Evolutionary conservation across 2,888 invertebrate genomes (phyloP), one percentile per base, ranked within the genome.

Genomic region (Lochmaea capreae): DNA sequence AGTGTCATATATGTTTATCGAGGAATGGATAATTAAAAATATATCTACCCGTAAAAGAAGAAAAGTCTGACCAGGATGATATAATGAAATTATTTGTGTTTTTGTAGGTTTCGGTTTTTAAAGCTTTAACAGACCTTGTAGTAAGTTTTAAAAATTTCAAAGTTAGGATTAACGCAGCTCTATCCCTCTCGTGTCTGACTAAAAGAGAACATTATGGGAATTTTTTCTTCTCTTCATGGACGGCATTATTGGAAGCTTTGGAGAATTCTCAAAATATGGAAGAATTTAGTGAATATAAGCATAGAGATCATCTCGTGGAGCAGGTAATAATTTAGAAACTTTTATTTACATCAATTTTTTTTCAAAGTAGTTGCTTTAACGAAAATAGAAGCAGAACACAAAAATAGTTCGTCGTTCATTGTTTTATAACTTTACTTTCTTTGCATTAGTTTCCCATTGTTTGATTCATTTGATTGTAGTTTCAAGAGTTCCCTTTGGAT

Each of bases 141-240:
- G 90, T 92, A 65, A 91, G 91, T 75, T 95, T 94, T 85, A 91
- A 92, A 72, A 97, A 97, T 85, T 94, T 96, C 79, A 97, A 97
- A 89, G 97, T 97, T 8, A 92, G 97, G 43, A 96, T 95, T 74
- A 96, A 94, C 86, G 96, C 96, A 3, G 93, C 95, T 0, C 89
- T 91, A 72, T 95, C 96, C 0, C 85, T 97, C 74, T 90, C 90
- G 12, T 90, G 90, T 73, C 91, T 92, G n/a, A 83, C 85, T 52
- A 86, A 87, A 1, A 88, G 95, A n/a, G 80, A 87, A 39, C 89
- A 90, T 68, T 95, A 94, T 81, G 94, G 92, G 0, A 85, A 86
- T 5, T 89, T 91, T 78, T 93, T 90, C 81, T 84, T 88, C 0
- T 79, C 82, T 16, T 88, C 94, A 26, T 97, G 96, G 95, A 88